These are phyloP conservation scores for Micromussa lordhowensis DNA, from an alignment of 92 coral and sea anemone genomes.

Conservation along the genomic window DNA sequence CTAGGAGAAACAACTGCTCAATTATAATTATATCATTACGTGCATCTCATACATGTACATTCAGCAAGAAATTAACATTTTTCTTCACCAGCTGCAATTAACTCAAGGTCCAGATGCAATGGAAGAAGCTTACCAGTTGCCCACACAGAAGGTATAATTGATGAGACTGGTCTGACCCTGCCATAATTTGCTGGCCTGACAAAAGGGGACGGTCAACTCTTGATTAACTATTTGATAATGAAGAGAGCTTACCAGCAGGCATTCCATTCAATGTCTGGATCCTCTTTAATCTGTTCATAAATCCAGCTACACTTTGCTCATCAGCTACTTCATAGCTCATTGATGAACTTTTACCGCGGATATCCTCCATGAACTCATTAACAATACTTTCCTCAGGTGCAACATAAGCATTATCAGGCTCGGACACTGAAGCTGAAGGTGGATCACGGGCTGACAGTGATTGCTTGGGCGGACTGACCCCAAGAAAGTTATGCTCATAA, in stretches of 20 bases:
- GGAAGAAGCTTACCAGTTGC: background rate
- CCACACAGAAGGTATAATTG: background rate
- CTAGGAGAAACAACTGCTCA: no score
- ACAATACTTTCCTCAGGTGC: conserved; percentile 55
- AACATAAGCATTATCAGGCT: conserved; percentile 27
- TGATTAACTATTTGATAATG: background rate
- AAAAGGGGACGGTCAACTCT: background rate
- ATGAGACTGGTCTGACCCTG: no score
- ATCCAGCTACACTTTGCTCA: conserved; percentile 58
- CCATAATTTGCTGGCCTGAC: background rate
- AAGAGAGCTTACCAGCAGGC: conserved; percentile 34
- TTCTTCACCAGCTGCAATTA: no score
- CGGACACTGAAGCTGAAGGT: background rate
- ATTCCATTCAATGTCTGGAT: conserved; percentile 51
- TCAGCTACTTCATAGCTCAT: conserved; percentile 42
- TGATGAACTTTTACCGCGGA: conserved; percentile 12
- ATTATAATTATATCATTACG: no score
- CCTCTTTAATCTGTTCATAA: conserved; percentile 56
- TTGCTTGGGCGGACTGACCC: conserved; percentile 23
- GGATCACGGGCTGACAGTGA: conserved; percentile 12
- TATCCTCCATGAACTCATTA: conserved; percentile 43
- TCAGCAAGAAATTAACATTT: no score
- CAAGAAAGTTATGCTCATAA: conserved; percentile 60
- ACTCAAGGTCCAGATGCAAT: no score
- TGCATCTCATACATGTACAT: no score